Base-by-base conservation (phyloP, 64 coral and sea anemone genomes). In the Pocillopora damicornis region DNA sequence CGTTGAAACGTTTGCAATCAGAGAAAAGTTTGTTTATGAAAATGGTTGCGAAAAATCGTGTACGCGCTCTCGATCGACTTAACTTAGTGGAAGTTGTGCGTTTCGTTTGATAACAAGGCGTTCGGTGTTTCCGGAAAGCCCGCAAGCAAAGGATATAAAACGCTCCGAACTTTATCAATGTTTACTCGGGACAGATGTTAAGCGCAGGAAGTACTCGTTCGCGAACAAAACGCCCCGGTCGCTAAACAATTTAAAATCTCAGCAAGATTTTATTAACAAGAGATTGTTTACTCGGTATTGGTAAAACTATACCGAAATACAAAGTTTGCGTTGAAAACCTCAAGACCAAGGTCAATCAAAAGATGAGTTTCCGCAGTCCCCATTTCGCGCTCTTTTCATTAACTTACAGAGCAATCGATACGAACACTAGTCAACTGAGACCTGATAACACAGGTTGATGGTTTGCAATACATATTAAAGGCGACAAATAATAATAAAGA, bases 241-340 rank as follows among this genome's bases (percentile, higher is more conserved):
- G 65, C 35, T 13, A 85, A 72, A 72, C 81, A 85, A 85, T 66
- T 38, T 66, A 65, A 85, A 85, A 85, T 85, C 81, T 85, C 81
- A 85, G 81, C 81, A 85, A 85, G 81, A 85, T 85, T 72, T 63
- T 85, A 85, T 85, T 85, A 85, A 85, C 58, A 66, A 72, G 81
- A 22, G 64, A 85, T 66, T 72, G 63, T 85, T 85, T 85, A 85
- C 72, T 85, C 64, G 38, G 67, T 25, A 69, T 72, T 85, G 58
- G 81, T 83, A 73, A 85, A 22, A 26, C 81, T 38, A 85, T 63
- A 85, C 37, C 65, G 20, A 71, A 85, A 85, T 72, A 37, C 81
- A 37, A 22, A 23, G 65, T 42, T 85, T 85, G 69, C 64, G 37
- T 58, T 71, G 18, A 1, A 58, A 72, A 4, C 64, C 1, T 57